A percentile compares a stretch with the other conserved stretches of the same genome.
Conservation (phyloP, 2,888 invertebrate genomes). For the Drosophila merina region DNA sequence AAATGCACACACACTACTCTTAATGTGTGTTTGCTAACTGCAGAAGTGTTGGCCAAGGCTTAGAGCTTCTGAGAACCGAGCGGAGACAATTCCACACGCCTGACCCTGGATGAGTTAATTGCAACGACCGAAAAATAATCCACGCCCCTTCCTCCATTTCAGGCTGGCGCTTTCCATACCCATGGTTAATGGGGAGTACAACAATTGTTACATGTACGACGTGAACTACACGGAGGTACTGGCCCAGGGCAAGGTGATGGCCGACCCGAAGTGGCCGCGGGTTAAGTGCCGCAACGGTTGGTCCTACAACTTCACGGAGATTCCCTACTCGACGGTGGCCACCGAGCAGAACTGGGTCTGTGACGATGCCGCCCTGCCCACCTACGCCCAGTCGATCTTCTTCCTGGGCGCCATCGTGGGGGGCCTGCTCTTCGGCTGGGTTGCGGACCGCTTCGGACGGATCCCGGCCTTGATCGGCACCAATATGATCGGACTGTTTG, state of each 20-base stretch:
- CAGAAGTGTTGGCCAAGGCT: constrained; percentile 36
- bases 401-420: constrained; percentile 95
- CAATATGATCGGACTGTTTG: constrained; percentile 89
- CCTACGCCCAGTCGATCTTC: constrained; percentile 92
- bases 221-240: constrained; percentile 89
- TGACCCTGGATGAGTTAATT: constrained; percentile 33
- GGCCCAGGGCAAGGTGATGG: constrained; percentile 85
- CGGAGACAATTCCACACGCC: constrained; percentile 32
- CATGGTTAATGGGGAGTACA: constrained; percentile 85
- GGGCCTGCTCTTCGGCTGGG: constrained; percentile 93
- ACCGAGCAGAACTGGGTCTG: constrained; percentile 96
- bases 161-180: constrained; percentile 91
- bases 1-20: constrained; percentile 1
- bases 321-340: constrained; percentile 93
- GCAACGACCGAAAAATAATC: constrained; percentile 21
- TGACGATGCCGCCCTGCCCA: constrained; percentile 90
- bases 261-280: constrained; percentile 88
- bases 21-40: constrained; percentile 7
- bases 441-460: constrained; percentile 93
- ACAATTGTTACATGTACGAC: constrained; percentile 91
- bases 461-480: constrained; percentile 92
- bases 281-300: constrained; percentile 90
- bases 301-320: constrained; percentile 92
- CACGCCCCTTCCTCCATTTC: constrained; percentile 1
- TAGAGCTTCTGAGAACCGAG: constrained; percentile 43